Percentiles rank a stretch among this genome's conserved stretches.
phyloP scores from a whole-genome alignment of 2,888 invertebrate species.

The Tromatobia lineatoria region DNA sequence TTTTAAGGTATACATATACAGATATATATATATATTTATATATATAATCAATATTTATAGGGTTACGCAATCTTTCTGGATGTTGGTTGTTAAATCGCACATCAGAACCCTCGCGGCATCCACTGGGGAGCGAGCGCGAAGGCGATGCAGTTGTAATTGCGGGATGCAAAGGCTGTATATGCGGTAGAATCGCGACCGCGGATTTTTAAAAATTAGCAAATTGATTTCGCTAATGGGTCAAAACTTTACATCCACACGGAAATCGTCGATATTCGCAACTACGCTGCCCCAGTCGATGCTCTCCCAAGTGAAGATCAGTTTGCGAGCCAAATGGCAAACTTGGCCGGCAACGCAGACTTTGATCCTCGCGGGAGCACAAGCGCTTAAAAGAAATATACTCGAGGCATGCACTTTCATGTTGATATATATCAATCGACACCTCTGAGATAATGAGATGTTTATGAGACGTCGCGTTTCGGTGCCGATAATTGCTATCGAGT shows the following conservation, averaged over 20 bases:
- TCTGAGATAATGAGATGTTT: slow-evolving; percentile 37
- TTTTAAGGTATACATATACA: slow-evolving; percentile 72
- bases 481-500: slow-evolving; percentile 52
- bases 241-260: slow-evolving; percentile 3
- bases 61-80: slow-evolving; percentile 78
- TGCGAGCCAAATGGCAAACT: slow-evolving; percentile 26
- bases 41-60: slow-evolving; percentile 84
- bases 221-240: background rate
- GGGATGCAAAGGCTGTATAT: background rate
- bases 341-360: slow-evolving; percentile 17
- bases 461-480: slow-evolving; percentile 20
- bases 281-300: slow-evolving; percentile 42
- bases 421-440: slow-evolving; percentile 14
- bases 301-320: slow-evolving; percentile 45
- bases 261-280: slow-evolving; percentile 17
- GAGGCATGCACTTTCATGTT: slow-evolving; percentile 41
- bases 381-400: slow-evolving; percentile 65
- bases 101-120: slow-evolving; percentile 58
- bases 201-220: slow-evolving; percentile 8
- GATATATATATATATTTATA: slow-evolving; percentile 77
- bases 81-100: slow-evolving; percentile 60
- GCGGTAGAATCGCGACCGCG: background rate
- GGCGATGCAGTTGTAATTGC: slow-evolving; percentile 30
- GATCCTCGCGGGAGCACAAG: slow-evolving; percentile 52
- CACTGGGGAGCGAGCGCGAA: slow-evolving; percentile 34